These are phyloP conservation scores for Cantharis flavilabris DNA, from an alignment of 2,888 invertebrate species.

Conservation along the genomic window DNA sequence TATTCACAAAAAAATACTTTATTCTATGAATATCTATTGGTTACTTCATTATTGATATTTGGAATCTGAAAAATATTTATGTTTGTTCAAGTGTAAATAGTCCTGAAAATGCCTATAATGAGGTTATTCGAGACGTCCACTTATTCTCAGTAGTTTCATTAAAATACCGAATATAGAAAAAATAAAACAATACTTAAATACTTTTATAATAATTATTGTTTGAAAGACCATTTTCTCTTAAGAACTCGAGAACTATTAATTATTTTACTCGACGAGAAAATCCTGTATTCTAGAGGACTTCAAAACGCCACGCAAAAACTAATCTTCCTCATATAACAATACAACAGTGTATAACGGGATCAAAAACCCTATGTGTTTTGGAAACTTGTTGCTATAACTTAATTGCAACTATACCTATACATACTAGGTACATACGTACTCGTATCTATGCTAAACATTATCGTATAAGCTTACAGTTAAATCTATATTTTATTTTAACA, in stretches of 20 bases:
- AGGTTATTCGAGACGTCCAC: too few species aligned
- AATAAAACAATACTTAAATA: neutral
- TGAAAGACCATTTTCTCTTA: neutral
- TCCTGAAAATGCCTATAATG: too few species aligned
- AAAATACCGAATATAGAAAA: neutral
- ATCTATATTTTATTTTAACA: neutral
- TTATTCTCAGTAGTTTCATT: too few species aligned
- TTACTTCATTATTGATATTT: too few species aligned
- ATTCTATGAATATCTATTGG: too few species aligned
- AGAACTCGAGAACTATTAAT: neutral
- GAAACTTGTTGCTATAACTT: neutral
- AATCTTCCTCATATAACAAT: neutral
- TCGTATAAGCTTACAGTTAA: neutral
- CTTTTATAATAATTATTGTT: neutral
- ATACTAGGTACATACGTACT: neutral
- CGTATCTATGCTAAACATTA: too few species aligned
- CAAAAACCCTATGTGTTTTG: neutral
- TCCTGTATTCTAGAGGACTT: neutral
- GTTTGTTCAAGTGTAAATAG: too few species aligned
- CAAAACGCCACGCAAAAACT: neutral
- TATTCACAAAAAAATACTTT: too few species aligned
- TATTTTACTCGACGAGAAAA: neutral
- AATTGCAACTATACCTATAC: neutral
- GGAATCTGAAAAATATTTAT: too few species aligned
- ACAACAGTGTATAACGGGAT: neutral